Conservation (phyloP, 2,888 invertebrate genomes). For the Biston stratarius region DNA sequence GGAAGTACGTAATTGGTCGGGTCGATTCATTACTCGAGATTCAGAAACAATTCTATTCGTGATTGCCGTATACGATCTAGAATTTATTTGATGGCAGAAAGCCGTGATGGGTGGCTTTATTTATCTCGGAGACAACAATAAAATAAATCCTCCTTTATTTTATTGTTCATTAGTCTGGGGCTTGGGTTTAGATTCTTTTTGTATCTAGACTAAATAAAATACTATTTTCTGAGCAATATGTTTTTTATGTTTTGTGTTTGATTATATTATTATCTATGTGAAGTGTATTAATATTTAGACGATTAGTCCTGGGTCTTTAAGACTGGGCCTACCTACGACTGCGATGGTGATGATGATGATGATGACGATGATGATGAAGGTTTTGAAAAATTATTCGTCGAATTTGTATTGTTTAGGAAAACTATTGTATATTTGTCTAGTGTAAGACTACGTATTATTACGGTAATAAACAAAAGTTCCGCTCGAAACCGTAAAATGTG, state of each 20-base stretch:
- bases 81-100: slow-evolving; percentile 32
- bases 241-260: background rate
- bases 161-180: slow-evolving; percentile 30
- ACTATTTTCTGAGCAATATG: too few relatives aligned
- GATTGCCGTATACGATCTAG: slow-evolving; percentile 35
- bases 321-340: too few relatives aligned
- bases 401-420: too few relatives aligned
- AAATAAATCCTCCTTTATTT: slow-evolving; percentile 36
- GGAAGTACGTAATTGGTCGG: slow-evolving; percentile 68
- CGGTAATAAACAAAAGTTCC: background rate
- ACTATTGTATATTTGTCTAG: too few relatives aligned
- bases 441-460: too few relatives aligned
- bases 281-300: too few relatives aligned
- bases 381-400: too few relatives aligned
- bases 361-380: too few relatives aligned
- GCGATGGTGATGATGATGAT: too few relatives aligned
- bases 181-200: background rate
- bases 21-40: slow-evolving; percentile 49
- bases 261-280: too few relatives aligned
- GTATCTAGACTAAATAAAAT: background rate
- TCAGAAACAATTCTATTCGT: slow-evolving; percentile 42
- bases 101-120: slow-evolving; percentile 36
- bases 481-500: background rate
- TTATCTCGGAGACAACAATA: slow-evolving; percentile 33
- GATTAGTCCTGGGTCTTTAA: too few relatives aligned